phyloP scores from a whole-genome alignment of 1,140 invertebrate genomes.

The Alviniconcha marisindica region DNA sequence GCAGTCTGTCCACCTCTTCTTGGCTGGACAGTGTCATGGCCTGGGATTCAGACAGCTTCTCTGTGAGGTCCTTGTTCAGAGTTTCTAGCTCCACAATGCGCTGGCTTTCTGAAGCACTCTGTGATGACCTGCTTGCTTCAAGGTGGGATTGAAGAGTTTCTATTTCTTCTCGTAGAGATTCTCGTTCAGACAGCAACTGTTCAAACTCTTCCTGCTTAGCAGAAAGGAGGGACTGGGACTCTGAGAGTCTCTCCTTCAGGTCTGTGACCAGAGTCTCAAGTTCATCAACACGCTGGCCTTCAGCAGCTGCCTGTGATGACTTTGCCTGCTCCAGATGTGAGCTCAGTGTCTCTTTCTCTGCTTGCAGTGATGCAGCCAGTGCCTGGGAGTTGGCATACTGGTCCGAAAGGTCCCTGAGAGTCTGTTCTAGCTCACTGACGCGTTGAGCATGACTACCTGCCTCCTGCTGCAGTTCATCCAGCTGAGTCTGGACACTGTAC shows the following conservation, averaged over 20 bases:
- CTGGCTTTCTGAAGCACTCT: neutral
- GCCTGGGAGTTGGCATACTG: slow-evolving; percentile 8
- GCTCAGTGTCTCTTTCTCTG: slow-evolving; percentile 10
- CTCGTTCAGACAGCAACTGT: neutral
- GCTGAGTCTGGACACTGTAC: neutral
- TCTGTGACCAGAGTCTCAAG: slow-evolving; percentile 9
- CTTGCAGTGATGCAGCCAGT: neutral
- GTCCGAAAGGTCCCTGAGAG: slow-evolving; percentile 3
- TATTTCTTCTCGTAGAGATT: neutral
- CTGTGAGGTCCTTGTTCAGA: neutral
- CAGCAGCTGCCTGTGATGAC: neutral
- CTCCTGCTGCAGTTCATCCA: slow-evolving; percentile 21
- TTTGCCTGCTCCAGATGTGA: slow-evolving; percentile 13
- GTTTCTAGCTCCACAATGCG: slow-evolving; percentile 9
- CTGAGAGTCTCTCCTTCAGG: slow-evolving; percentile 16
- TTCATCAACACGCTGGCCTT: neutral
- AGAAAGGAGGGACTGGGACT: slow-evolving; percentile 17
- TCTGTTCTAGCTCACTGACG: slow-evolving; percentile 4
- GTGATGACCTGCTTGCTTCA: neutral
- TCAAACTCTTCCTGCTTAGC: neutral
- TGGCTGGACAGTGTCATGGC: neutral
- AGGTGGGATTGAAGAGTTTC: slow-evolving; percentile 22
- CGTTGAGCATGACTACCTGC: neutral
- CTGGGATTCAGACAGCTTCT: slow-evolving; percentile 34
- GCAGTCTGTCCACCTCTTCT: slow-evolving; percentile 15